phyloP scores from a whole-genome alignment of 92 coral and sea anemone species.

The Chrysogorgia sp. region DNA sequence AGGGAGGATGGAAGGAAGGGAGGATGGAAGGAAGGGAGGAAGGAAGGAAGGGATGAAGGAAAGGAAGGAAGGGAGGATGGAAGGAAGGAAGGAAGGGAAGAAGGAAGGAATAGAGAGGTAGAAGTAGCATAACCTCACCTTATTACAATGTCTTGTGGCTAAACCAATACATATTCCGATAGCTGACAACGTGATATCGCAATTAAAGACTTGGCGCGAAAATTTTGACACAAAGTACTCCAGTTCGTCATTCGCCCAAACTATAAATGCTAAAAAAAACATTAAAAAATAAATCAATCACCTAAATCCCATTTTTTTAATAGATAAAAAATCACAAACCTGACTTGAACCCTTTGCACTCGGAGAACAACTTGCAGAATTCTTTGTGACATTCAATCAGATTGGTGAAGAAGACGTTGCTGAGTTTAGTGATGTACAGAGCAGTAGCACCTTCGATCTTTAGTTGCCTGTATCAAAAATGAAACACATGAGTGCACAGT shows the following conservation, averaged over 20 bases:
- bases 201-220: conserved; percentile 90
- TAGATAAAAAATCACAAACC: conserved; percentile 51
- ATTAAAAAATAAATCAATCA: not conserved
- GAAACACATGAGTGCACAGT: not conserved
- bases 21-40: not conserved
- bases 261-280: conserved; percentile 78
- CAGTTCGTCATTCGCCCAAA: conserved; percentile 92
- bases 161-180: conserved; percentile 90
- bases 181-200: conserved; percentile 84
- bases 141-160: conserved; percentile 88
- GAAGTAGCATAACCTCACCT: conserved; percentile 53
- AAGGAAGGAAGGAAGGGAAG: not conserved
- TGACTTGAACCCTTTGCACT: conserved; percentile 88
- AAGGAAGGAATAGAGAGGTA: not conserved
- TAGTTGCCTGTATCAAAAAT: conserved; percentile 62
- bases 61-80: not conserved
- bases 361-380: conserved; percentile 82
- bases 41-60: not conserved
- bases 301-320: too few relatives aligned
- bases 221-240: conserved; percentile 91
- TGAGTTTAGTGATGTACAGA: conserved; percentile 87
- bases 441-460: conserved; percentile 98
- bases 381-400: conserved; percentile 91
- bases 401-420: conserved; percentile 89
- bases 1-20: not conserved